Percentiles rank a stretch among this genome's conserved stretches.
Evolutionary conservation across 2,797 vertebrate genomes (phyloP).

Genomic region (Polyboroides typus): DNA sequence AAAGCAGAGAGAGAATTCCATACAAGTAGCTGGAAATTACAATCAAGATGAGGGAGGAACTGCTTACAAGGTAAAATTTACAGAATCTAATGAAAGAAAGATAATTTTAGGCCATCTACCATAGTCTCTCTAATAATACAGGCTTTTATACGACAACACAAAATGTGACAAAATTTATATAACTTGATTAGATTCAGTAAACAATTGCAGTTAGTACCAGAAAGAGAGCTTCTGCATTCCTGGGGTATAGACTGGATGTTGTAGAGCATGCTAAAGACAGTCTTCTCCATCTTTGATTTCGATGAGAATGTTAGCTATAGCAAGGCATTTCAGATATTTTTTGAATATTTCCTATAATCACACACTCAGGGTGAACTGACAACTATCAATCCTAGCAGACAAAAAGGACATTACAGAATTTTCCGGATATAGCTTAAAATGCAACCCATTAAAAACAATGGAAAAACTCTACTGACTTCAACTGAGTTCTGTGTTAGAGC

Average conservation of each 20-base stretch:
- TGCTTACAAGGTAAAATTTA: not conserved
- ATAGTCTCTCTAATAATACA: not conserved
- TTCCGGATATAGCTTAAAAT: not conserved
- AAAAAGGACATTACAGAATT: not conserved
- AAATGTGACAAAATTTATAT: not conserved
- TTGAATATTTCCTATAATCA: not conserved
- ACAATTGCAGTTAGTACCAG: not conserved
- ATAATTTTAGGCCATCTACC: not conserved
- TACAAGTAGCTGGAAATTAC: not conserved
- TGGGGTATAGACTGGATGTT: not conserved
- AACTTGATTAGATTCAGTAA: not conserved
- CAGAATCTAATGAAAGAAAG: not conserved
- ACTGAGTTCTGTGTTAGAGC: not conserved
- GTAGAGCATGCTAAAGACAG: not conserved
- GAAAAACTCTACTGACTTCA: not conserved
- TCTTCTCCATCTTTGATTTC: not conserved
- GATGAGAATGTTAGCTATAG: not conserved
- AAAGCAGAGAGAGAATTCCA: not conserved
- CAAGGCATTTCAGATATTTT: not conserved
- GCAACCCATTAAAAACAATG: not conserved
- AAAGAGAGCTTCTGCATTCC: not conserved
- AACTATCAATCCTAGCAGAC: not conserved
- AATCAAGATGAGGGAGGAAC: not conserved
- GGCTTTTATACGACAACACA: not conserved
- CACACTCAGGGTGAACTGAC: not conserved